phyloP scores from a whole-genome alignment of 2,797 vertebrate genomes.

The Martes flavigula region DNA sequence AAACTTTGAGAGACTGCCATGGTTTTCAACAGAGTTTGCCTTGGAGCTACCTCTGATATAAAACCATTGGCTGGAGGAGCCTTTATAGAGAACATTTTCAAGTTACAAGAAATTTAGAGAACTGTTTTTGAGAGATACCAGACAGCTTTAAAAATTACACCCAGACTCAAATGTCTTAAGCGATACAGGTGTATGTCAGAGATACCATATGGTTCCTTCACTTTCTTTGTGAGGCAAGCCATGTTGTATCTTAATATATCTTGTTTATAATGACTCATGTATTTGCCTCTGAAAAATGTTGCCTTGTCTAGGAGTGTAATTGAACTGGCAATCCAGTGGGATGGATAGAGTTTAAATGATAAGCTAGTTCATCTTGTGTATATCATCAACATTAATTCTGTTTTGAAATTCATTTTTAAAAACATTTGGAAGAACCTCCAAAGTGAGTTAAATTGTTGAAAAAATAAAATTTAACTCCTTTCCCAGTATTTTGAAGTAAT shows the following conservation, averaged over 20 bases:
- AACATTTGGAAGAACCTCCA: background rate
- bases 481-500: background rate
- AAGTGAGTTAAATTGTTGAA: constrained; percentile 18
- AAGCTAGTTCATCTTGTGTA: background rate
- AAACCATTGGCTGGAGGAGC: background rate
- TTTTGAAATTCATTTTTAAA: background rate
- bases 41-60: background rate
- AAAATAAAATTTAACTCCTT: background rate
- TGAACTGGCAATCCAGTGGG: background rate
- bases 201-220: background rate
- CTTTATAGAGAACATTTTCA: background rate
- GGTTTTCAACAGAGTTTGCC: background rate
- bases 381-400: background rate
- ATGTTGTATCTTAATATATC: background rate
- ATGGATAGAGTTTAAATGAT: background rate
- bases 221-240: background rate
- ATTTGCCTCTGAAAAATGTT: background rate
- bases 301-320: background rate
- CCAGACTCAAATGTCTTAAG: background rate
- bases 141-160: background rate
- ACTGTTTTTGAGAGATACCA: background rate
- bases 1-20: background rate
- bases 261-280: background rate
- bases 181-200: background rate
- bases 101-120: background rate